These are phyloP conservation scores for Agrochola litura DNA, from an alignment of 2,888 invertebrate species.

Conservation along the genomic window DNA sequence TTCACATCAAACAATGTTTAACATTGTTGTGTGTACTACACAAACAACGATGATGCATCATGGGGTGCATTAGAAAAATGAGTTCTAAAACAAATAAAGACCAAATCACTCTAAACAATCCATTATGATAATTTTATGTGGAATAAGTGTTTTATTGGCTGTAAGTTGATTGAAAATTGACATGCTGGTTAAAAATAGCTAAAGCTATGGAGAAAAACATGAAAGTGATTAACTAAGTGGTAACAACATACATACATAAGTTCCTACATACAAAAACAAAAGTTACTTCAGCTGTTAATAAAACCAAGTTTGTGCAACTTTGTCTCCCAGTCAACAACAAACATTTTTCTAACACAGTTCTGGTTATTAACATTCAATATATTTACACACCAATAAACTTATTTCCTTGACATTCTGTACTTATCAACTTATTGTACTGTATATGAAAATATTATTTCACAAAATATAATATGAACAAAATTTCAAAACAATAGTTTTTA, in stretches of 20 bases:
- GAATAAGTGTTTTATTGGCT: background rate
- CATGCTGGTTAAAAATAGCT: background rate
- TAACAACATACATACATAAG: constrained; percentile 43
- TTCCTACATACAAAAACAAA: constrained; percentile 14
- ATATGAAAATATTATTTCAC: constrained; percentile 16
- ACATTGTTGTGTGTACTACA: background rate
- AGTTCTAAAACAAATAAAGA: constrained; percentile 11
- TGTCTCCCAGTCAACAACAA: background rate
- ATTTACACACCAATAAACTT: constrained; percentile 4
- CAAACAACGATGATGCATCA: background rate
- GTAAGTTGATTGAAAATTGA: constrained; percentile 5
- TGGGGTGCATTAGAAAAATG: background rate
- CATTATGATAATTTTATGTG: background rate
- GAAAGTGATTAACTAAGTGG: constrained; percentile 39
- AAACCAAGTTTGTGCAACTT: constrained; percentile 24
- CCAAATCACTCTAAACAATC: constrained; percentile 6
- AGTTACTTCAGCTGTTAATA: constrained; percentile 3
- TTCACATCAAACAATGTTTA: constrained; percentile 6
- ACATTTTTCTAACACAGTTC: constrained; percentile 7
- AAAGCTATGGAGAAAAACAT: constrained; percentile 20
- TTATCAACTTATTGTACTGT: constrained; percentile 51
- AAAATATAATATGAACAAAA: constrained; percentile 11
- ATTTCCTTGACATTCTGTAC: constrained; percentile 23
- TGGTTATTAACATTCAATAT: constrained; percentile 7
- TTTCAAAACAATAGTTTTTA: constrained; percentile 22